Evolutionary conservation across 2,797 vertebrate species (phyloP), one percentile per base, ranked within the genome.

Genomic region (Adrianichthys oophorus): DNA sequence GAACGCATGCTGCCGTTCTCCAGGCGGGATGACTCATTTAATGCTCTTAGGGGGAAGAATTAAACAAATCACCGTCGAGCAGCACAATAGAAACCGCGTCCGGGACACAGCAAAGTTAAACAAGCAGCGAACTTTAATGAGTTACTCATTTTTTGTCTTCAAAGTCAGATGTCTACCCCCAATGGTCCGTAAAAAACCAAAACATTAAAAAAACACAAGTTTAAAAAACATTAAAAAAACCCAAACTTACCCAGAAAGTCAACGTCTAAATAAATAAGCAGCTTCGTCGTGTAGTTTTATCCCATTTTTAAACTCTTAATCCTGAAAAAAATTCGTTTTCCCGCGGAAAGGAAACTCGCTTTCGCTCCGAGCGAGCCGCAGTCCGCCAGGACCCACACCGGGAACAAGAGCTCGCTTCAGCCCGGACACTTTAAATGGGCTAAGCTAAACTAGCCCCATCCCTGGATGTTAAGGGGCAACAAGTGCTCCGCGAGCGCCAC

Each of bases 361-460:
- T 60, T 48, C 16, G 0, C 18, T 26, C 15, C 4, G 1, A 5
- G 5, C 12, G 1, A 16, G 8, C 4, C 48, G 1, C 0, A 4
- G 45, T 14, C n/a, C 1, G 4, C 59, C 58, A 67, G 65, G 40
- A 54, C n/a, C 42, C 67, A 50, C 41, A 15, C 26, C 60, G 40
- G 60, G 48, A 16, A 42, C 67, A 62, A 72, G 64, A 65, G 76
- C 79, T 58, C 80, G 69, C 65, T 69, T 62, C 3, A 21, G 45
- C 29, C 32, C 32, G 52, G 72, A 82, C 72, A 76, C 74, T 84
- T 84, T 82, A 80, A 74, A 75, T 65, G 3, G 62, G 86, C 87
- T 84, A 80, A 76, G 80, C 83, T 87, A 85, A 66, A 68, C 60
- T 79, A 84, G 82, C 81, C 24, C 76, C 71, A 62, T 83, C 74